These are phyloP conservation scores for Pachyramphus minor DNA, from an alignment of 2,113 vertebrate species.

Conservation along the genomic window DNA sequence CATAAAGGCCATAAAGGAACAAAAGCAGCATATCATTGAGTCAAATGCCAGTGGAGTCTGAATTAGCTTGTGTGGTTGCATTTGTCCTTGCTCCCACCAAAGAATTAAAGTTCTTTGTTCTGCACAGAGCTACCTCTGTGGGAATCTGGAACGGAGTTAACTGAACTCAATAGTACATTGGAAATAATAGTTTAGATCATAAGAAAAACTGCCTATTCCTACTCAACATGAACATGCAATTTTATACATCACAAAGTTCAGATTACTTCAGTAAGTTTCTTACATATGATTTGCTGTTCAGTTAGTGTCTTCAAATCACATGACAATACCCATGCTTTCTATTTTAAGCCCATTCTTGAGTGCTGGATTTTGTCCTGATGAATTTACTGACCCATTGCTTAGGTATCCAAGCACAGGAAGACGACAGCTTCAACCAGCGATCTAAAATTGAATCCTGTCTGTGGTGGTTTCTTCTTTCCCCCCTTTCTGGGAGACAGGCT, in stretches of 20 bases:
- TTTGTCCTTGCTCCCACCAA: not conserved
- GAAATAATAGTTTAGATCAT: not conserved
- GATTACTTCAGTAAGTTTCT: not conserved
- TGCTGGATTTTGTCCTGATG: not conserved
- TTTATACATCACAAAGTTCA: not conserved
- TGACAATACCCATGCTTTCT: not conserved
- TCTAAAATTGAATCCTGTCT: not conserved
- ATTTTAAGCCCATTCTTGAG: not conserved
- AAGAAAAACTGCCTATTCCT: not conserved
- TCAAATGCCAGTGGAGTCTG: not conserved
- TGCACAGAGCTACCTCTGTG: not conserved
- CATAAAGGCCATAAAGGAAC: not conserved
- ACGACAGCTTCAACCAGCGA: not conserved
- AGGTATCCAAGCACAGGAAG: not conserved
- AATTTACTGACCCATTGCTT: not conserved
- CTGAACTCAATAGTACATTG: not conserved
- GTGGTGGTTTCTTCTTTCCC: not conserved
- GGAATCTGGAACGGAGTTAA: not conserved
- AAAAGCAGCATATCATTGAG: not conserved
- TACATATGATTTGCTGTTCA: not conserved
- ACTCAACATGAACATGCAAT: not conserved
- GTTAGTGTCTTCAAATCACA: not conserved
- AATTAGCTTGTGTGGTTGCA: not conserved
- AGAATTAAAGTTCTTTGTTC: not conserved
- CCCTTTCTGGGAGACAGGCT: not conserved